Evolutionary conservation across 2,113 vertebrate genomes (phyloP).

Genomic region (human): GRCh38 chr18:22791001-22791500

Average conservation of each 20-base stretch:
- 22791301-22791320: not conserved
- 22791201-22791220: conserved; percentile 64
- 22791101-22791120: conserved; percentile 81
- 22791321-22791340: not conserved
- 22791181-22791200: conserved; percentile 71
- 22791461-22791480: not conserved
- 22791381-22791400: not conserved
- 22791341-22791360: not conserved
- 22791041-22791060: conserved; percentile 84
- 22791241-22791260: not conserved
- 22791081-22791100: conserved; percentile 89
- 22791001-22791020: conserved; percentile 83
- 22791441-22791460: not conserved
- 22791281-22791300: not conserved
- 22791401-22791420: not conserved
- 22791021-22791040: conserved; percentile 77
- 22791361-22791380: not conserved
- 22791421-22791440: not conserved
- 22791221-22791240: conserved; percentile 60
- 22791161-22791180: conserved; percentile 78
- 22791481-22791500: not conserved
- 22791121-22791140: conserved; percentile 82
- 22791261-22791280: not conserved
- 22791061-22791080: conserved; percentile 83
- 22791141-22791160: conserved; percentile 82